A percentile compares a stretch with the other conserved stretches of the same genome.
Evolutionary conservation across 2,888 invertebrate genomes (phyloP).

Genomic region (Hydrotaea cyrtoneurina): DNA sequence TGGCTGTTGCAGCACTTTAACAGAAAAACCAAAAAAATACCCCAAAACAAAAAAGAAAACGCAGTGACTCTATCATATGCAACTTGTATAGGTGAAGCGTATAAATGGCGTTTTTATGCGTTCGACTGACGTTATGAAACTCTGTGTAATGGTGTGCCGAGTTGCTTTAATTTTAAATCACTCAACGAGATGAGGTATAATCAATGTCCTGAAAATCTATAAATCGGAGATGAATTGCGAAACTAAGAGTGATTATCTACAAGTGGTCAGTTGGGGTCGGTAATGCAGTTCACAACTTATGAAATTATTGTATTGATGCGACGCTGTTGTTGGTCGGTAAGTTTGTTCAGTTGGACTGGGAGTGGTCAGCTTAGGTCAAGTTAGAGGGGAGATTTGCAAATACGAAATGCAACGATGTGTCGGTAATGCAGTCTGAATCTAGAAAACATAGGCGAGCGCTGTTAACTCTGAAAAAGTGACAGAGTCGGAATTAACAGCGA

Average conservation of each 20-base stretch:
- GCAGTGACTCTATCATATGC: slow-evolving; percentile 37
- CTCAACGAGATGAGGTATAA: neutral
- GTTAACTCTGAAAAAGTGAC: too few relatives aligned
- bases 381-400: too few relatives aligned
- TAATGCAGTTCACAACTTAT: neutral
- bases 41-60: slow-evolving; percentile 15
- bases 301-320: too few relatives aligned
- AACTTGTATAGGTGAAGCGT: slow-evolving; percentile 46
- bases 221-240: too few relatives aligned
- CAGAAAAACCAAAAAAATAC: slow-evolving; percentile 10
- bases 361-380: too few relatives aligned
- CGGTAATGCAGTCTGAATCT: too few relatives aligned
- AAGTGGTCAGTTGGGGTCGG: neutral
- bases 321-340: too few relatives aligned
- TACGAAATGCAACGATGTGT: too few relatives aligned
- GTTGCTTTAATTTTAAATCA: neutral
- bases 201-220: neutral
- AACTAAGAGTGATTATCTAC: too few relatives aligned
- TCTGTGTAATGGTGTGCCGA: neutral
- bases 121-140: slow-evolving; percentile 27
- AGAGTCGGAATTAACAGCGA: too few relatives aligned
- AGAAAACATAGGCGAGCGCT: too few relatives aligned
- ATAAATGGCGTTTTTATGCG: slow-evolving; percentile 44
- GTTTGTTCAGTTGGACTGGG: too few relatives aligned
- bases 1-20: slow-evolving; percentile 12